These are phyloP conservation scores for Zapornia atra DNA, from an alignment of 2,113 vertebrate genomes.

Conservation along the genomic window DNA sequence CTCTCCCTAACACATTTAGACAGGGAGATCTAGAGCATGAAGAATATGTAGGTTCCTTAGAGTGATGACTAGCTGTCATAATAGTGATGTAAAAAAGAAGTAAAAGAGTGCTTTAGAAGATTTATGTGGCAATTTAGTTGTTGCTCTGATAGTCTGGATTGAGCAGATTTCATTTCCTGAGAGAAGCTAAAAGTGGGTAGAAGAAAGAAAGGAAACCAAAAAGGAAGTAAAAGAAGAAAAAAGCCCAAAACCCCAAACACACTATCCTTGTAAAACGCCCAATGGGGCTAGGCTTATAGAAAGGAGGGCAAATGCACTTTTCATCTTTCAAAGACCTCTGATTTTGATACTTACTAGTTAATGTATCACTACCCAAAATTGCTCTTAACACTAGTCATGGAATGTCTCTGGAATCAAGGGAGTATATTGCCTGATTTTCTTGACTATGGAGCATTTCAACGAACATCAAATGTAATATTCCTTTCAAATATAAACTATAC, in stretches of 20 bases:
- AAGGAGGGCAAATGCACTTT: neutral
- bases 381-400: neutral
- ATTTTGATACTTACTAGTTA: neutral
- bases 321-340: neutral
- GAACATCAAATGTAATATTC: neutral
- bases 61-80: neutral
- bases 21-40: constrained; percentile 61
- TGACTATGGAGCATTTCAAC: neutral
- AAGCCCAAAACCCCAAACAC: neutral
- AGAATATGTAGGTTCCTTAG: constrained; percentile 21
- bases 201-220: neutral
- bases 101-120: neutral
- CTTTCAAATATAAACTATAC: neutral
- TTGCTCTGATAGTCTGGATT: neutral
- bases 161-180: neutral
- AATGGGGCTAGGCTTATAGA: neutral
- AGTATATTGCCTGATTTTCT: neutral
- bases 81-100: neutral
- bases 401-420: neutral
- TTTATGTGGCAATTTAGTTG: neutral
- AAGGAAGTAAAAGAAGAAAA: neutral
- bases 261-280: neutral
- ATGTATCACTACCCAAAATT: neutral
- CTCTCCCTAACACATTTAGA: constrained; percentile 46
- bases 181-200: neutral